Evolutionary conservation across 23 tunicate genomes (phyloP), one percentile per base, ranked within the genome.

Genomic region (Aplidium turbinatum): DNA sequence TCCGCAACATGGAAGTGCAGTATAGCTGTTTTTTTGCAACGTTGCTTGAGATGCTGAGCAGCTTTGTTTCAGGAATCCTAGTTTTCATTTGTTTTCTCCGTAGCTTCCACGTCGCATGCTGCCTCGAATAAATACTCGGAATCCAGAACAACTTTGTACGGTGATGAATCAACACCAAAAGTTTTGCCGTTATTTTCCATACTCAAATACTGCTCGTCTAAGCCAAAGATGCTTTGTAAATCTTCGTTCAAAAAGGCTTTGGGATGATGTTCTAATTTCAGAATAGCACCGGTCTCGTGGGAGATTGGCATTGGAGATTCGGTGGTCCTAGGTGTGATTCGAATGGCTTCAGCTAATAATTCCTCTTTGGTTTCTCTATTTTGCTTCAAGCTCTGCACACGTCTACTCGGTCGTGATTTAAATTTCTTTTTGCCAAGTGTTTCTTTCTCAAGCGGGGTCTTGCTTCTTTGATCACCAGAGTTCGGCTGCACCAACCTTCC

Each of bases 371-470:
- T 42, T 42, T 42, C 50, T 23, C 21, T 4, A 9, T 24, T 28
- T 4, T 35, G 69, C 6, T 62, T 62, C 69, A 62, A 19, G 40
- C 21, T 62, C 39, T 23, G 19, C 6, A 31, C 9, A 6, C 38
- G 7, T 31, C 28, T 62, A 35, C 21, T 21, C 21, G 31, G 38
- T 62, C 28, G 25, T 20, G 69, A 62, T 62, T 62, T 62, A 38
- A 62, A 62, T 62, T 62, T 62, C 69, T 62, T 62, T 27, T 62
- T 62, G 38, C 40, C 40, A 20, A 9, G 21, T 27, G 40, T 21
- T 62, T 23, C 13, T 21, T 26, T 42, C 13, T 11, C 50, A 42
- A 42, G 13, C 50, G 50, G 50, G 11, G 50, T 42, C 16, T 42
- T 42, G 50, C 50, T 42, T 42, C 50, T 11, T 16, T 42, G n/a